Conservation (phyloP, 2,888 invertebrate species). For the Thyatira batis region DNA sequence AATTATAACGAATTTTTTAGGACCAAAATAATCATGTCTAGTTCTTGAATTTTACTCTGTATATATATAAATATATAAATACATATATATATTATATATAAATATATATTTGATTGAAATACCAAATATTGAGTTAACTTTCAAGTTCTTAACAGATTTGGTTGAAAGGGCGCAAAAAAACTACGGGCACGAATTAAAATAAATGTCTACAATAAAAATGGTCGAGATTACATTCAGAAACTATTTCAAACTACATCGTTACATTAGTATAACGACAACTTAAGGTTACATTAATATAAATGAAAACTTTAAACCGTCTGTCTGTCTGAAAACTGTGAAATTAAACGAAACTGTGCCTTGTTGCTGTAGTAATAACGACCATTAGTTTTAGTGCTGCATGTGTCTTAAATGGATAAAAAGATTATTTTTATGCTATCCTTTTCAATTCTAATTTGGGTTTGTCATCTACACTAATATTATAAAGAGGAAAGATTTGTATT, state of each 20-base stretch:
- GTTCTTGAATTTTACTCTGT: too few species aligned
- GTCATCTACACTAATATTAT: too few species aligned
- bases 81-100: too few species aligned
- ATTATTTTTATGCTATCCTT: too few species aligned
- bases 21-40: too few species aligned
- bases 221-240: neutral
- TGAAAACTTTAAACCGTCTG: neutral
- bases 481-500: too few species aligned
- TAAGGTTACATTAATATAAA: neutral
- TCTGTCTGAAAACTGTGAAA: neutral
- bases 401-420: neutral
- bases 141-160: too few species aligned
- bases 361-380: neutral
- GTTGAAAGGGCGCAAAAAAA: neutral
- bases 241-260: neutral
- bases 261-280: neutral
- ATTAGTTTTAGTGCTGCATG: neutral
- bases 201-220: neutral
- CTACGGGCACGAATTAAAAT: neutral
- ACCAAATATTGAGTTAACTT: too few species aligned
- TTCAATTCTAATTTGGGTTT: too few species aligned
- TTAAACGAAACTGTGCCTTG: neutral
- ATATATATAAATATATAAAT: too few species aligned
- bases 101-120: too few species aligned
- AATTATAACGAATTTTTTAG: too few species aligned